A percentile compares a stretch with the other conserved stretches of the same genome.
These are phyloP conservation scores for Brachypteracias leptosomus DNA, from an alignment of 2,113 vertebrate genomes.

Conservation along the genomic window DNA sequence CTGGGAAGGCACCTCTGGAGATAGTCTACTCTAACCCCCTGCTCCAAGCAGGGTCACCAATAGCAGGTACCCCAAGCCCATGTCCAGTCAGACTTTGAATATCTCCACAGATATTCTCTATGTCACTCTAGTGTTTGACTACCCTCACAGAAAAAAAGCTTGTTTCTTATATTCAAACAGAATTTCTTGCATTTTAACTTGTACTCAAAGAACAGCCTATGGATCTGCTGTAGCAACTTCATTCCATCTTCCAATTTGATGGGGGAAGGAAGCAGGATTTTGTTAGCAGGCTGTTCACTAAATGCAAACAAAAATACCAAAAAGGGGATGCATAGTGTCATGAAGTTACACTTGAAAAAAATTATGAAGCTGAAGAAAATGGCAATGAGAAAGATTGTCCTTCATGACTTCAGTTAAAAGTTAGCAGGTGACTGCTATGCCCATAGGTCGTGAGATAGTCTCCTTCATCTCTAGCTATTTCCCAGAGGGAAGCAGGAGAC, in stretches of 20 bases:
- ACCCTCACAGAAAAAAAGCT: background rate
- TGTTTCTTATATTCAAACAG: background rate
- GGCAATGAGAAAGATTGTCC: background rate
- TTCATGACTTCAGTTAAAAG: background rate
- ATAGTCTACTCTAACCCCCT: accelerated
- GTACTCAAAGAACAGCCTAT: background rate
- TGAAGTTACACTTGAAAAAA: background rate
- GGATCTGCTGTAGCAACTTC: background rate
- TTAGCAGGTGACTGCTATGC: background rate
- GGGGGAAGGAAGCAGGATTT: background rate
- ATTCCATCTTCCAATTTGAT: background rate
- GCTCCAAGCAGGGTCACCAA: background rate
- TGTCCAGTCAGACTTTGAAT: background rate
- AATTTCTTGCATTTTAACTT: background rate
- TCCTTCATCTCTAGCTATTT: background rate
- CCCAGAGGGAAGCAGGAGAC: background rate
- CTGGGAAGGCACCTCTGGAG: background rate
- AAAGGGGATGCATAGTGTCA: background rate
- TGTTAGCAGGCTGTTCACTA: background rate
- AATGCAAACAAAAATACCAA: background rate
- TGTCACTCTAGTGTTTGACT: background rate
- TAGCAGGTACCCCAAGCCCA: background rate
- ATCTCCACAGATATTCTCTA: background rate
- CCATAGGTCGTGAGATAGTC: accelerated
- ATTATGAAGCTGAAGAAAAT: background rate